phyloP scores from a whole-genome alignment of 2,113 vertebrate genomes.

The Saimiri boliviensis region DNA sequence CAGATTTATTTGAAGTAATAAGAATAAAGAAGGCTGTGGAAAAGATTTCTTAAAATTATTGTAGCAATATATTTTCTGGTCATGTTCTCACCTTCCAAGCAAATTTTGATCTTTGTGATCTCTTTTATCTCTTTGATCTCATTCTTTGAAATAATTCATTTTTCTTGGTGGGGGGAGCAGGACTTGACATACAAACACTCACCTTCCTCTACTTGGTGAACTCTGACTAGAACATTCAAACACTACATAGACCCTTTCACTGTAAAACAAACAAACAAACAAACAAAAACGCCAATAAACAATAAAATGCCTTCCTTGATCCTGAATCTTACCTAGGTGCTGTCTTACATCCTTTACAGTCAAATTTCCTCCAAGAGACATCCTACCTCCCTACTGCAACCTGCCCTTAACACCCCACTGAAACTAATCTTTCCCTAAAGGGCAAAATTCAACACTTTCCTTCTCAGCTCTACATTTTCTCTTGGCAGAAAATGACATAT shows the following conservation, averaged over 20 bases:
- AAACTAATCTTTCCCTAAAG: neutral
- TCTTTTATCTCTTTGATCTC: conserved; percentile 55
- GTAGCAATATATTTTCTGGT: conserved; percentile 30
- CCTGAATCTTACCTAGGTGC: neutral
- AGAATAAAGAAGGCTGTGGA: neutral
- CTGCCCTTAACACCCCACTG: neutral
- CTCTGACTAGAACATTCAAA: neutral
- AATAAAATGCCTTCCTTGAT: neutral
- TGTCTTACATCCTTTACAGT: neutral
- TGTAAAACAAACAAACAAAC: neutral
- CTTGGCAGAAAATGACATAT: neutral
- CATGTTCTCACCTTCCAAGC: conserved; percentile 56
- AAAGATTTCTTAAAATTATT: conserved; percentile 56
- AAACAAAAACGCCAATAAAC: neutral
- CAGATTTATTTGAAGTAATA: conserved; percentile 49
- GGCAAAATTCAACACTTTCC: neutral
- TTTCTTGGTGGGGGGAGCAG: neutral
- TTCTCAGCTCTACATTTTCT: neutral
- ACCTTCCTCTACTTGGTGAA: neutral
- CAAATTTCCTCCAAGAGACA: neutral
- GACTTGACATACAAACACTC: neutral
- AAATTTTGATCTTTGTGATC: conserved; percentile 59
- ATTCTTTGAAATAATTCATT: conserved; percentile 38
- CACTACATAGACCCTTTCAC: neutral
- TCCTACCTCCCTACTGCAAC: neutral